phyloP scores from a whole-genome alignment of 2,113 vertebrate genomes.

The Silurus meridionalis region DNA sequence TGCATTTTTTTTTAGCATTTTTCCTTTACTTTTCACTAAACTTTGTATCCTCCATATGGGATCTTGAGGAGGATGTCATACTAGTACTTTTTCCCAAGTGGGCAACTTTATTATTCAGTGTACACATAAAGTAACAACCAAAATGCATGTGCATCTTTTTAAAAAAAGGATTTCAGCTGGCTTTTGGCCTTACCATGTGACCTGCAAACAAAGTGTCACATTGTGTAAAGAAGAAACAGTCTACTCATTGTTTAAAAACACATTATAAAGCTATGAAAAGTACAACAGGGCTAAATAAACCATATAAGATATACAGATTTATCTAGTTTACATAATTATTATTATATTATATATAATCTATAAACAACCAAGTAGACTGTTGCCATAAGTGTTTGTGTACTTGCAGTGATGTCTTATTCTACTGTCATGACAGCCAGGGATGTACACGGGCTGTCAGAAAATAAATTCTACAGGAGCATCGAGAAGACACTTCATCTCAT shows the following conservation, averaged over 20 bases:
- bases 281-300: background rate
- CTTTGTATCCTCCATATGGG: slow-evolving; percentile 25
- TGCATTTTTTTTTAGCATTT: no score
- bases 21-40: background rate
- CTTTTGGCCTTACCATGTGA: slow-evolving; percentile 22
- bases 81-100: background rate
- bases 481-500: background rate
- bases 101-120: background rate
- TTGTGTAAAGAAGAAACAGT: slow-evolving; percentile 8
- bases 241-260: background rate
- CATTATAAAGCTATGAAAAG: background rate
- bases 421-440: background rate
- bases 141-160: background rate
- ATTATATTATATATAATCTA: background rate
- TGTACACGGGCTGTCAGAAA: background rate
- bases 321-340: background rate
- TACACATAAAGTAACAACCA: slow-evolving; percentile 26
- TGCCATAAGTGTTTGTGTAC: background rate
- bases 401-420: background rate
- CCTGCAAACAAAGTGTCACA: slow-evolving; percentile 19
- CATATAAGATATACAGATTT: no score
- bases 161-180: slow-evolving; percentile 6
- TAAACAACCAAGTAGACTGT: background rate
- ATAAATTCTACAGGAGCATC: background rate
- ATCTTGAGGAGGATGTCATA: slow-evolving; percentile 19